phyloP scores from a whole-genome alignment of 1,140 invertebrate species.

The Psilanteris sp. region DNA sequence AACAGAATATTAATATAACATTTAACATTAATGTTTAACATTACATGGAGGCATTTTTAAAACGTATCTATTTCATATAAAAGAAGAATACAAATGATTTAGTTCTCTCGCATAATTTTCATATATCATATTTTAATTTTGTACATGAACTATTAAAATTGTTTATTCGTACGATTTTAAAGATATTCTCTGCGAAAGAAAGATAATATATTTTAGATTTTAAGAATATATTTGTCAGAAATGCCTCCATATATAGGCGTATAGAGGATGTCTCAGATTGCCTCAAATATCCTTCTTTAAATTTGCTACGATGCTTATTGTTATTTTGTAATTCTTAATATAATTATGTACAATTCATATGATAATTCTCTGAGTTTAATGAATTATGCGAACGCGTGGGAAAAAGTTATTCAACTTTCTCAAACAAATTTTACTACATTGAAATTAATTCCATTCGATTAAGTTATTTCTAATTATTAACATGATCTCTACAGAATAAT shows the following conservation, averaged over 20 bases:
- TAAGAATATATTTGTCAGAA: conserved; percentile 18
- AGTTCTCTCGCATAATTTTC: too few species aligned
- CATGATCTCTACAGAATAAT: too few species aligned
- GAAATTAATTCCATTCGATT: too few species aligned
- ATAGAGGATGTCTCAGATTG: conserved; percentile 35
- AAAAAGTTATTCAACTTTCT: too few species aligned
- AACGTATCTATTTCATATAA: neutral
- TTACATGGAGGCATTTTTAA: conserved; percentile 23
- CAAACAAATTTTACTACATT: too few species aligned
- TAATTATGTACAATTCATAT: conserved; percentile 23
- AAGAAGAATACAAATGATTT: conserved; percentile 10
- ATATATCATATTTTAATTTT: too few species aligned
- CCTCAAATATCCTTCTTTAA: conserved; percentile 1
- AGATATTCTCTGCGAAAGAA: too few species aligned
- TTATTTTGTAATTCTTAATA: neutral
- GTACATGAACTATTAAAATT: too few species aligned
- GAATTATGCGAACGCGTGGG: too few species aligned
- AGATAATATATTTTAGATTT: too few species aligned
- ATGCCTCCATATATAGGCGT: conserved; percentile 21
- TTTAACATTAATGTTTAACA: conserved; percentile 24
- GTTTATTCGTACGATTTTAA: neutral
- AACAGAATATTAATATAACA: conserved; percentile 10
- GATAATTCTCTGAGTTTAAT: too few species aligned
- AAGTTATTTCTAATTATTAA: too few species aligned
- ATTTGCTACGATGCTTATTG: neutral